phyloP scores from a whole-genome alignment of 2,113 vertebrate genomes.

The Gasterosteus nipponicus region DNA sequence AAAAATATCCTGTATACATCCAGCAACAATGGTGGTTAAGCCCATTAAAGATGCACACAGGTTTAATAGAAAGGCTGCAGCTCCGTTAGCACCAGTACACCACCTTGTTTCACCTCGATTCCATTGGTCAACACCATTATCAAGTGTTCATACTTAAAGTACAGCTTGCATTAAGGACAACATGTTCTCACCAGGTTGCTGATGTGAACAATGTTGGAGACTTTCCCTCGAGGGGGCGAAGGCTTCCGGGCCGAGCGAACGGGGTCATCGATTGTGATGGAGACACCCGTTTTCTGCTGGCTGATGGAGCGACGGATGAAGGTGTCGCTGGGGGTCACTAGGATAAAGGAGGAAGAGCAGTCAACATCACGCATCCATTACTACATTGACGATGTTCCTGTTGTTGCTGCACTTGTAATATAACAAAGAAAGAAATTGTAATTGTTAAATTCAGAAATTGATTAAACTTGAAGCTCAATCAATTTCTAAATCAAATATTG shows the following conservation, averaged over 20 bases:
- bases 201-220: slow-evolving; percentile 89
- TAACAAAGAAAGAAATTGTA: background rate
- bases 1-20: background rate
- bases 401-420: background rate
- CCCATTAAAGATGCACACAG: background rate
- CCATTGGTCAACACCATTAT: background rate
- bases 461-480: too few relatives aligned
- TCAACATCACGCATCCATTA: background rate
- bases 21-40: background rate
- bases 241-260: slow-evolving; percentile 86
- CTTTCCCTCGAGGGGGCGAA: slow-evolving; percentile 88
- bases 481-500: background rate
- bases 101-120: background rate
- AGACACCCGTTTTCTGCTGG: slow-evolving; percentile 90
- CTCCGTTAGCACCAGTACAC: background rate
- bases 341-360: background rate
- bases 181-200: slow-evolving; percentile 87
- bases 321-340: slow-evolving; percentile 86
- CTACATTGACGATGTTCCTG: background rate
- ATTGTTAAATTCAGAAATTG: background rate
- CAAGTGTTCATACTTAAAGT: background rate
- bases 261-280: slow-evolving; percentile 91
- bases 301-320: slow-evolving; percentile 90
- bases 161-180: background rate
- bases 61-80: background rate